These are phyloP conservation scores for Drosophila prostipennis DNA, from an alignment of 2,888 invertebrate species.

Conservation along the genomic window DNA sequence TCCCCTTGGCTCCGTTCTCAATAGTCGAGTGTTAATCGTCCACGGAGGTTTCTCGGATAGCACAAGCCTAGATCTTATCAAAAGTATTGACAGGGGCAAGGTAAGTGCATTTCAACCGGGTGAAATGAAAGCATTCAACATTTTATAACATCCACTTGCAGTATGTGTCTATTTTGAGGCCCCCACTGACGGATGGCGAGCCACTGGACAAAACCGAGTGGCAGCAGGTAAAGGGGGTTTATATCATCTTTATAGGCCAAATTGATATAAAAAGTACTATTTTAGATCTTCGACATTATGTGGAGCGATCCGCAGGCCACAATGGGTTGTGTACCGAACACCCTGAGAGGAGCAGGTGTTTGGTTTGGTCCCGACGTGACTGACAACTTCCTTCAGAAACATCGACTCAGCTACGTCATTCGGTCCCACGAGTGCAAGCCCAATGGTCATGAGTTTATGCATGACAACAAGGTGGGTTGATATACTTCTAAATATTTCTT, in stretches of 20 bases:
- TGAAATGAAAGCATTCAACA: accelerated
- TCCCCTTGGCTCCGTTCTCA: slow-evolving; percentile 95
- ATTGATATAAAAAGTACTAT: background rate
- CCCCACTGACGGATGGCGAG: slow-evolving; percentile 90
- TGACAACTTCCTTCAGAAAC: slow-evolving; percentile 89
- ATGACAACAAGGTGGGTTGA: slow-evolving; percentile 89
- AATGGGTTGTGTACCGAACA: slow-evolving; percentile 92
- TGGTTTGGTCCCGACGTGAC: slow-evolving; percentile 97
- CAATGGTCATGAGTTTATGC: slow-evolving; percentile 95
- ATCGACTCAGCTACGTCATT: slow-evolving; percentile 91
- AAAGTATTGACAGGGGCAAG: slow-evolving; percentile 93
- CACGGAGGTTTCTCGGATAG: slow-evolving; percentile 97
- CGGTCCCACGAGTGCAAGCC: slow-evolving; percentile 97
- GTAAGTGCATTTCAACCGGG: slow-evolving; percentile 83
- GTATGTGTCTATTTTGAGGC: slow-evolving; percentile 94
- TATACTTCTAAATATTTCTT: background rate
- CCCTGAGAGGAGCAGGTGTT: slow-evolving; percentile 94
- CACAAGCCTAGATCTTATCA: slow-evolving; percentile 92
- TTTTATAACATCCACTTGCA: slow-evolving; percentile 76
- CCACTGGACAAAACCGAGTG: slow-evolving; percentile 93
- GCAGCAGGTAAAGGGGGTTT: slow-evolving; percentile 89
- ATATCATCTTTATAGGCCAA: slow-evolving; percentile 35
- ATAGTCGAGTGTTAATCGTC: slow-evolving; percentile 94
- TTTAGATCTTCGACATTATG: slow-evolving; percentile 94
- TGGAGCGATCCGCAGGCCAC: slow-evolving; percentile 96